phyloP scores from a whole-genome alignment of 1,140 invertebrate species.

The Eumaeus atala region DNA sequence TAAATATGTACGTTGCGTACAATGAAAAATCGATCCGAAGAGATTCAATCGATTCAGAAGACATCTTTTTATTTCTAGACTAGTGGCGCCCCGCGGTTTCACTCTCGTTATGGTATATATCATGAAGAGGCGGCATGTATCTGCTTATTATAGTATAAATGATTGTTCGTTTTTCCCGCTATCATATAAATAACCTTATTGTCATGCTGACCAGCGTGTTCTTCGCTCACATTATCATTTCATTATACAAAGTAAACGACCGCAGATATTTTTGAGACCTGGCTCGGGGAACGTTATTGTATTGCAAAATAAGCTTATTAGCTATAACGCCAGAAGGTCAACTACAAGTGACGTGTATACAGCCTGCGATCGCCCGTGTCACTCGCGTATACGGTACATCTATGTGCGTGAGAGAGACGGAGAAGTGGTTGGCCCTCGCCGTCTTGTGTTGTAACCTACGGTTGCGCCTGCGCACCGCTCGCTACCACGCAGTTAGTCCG shows the following conservation, averaged over 20 bases:
- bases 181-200: too few relatives aligned
- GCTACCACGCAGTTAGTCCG: slow-evolving; percentile 40
- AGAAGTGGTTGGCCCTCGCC: slow-evolving; percentile 37
- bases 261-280: slow-evolving; percentile 25
- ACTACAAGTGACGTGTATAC: slow-evolving; percentile 42
- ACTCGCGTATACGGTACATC: slow-evolving; percentile 2
- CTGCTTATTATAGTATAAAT: too few relatives aligned
- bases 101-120: too few relatives aligned
- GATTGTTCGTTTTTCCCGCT: too few relatives aligned
- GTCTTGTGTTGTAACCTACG: slow-evolving; percentile 56
- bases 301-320: slow-evolving; percentile 62
- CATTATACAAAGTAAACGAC: slow-evolving; percentile 4
- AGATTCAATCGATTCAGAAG: too few relatives aligned
- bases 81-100: too few relatives aligned
- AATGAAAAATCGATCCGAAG: too few relatives aligned
- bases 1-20: too few relatives aligned
- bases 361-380: slow-evolving; percentile 32
- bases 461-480: slow-evolving; percentile 42
- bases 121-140: too few relatives aligned
- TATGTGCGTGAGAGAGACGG: slow-evolving; percentile 36
- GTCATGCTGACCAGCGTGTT: too few relatives aligned
- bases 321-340: slow-evolving; percentile 66
- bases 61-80: too few relatives aligned
- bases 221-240: too few relatives aligned
- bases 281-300: slow-evolving; percentile 43